These are phyloP conservation scores for Phthorimaea operculella DNA, from an alignment of 1,140 invertebrate genomes.

Conservation along the genomic window DNA sequence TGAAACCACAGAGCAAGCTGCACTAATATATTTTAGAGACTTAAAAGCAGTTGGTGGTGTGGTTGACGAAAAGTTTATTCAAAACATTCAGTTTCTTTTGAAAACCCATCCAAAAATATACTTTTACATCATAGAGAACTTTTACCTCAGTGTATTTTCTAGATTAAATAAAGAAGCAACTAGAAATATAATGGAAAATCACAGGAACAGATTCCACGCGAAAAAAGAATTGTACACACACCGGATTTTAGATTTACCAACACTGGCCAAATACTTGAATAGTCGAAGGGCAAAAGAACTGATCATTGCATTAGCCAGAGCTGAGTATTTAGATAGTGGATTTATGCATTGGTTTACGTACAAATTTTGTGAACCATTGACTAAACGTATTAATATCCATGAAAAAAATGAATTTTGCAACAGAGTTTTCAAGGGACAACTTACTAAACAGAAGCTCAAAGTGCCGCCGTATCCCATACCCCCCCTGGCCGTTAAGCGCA, in stretches of 20 bases:
- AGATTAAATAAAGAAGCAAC: constrained; percentile 20
- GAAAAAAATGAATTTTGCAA: constrained; percentile 34
- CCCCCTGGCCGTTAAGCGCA: constrained; percentile 6
- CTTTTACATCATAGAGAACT: constrained; percentile 33
- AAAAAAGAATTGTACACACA: constrained; percentile 38
- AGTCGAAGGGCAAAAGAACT: constrained; percentile 29
- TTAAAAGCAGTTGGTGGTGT: too few relatives aligned
- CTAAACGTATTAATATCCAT: constrained; percentile 28
- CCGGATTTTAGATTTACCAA: constrained; percentile 27
- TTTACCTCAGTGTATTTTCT: constrained; percentile 13
- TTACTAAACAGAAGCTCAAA: constrained; percentile 21
- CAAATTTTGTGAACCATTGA: constrained; percentile 35
- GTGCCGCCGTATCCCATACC: constrained; percentile 17
- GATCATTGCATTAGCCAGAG: constrained; percentile 27
- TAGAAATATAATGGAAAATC: constrained; percentile 28
- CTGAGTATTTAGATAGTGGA: constrained; percentile 23
- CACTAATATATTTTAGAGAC: constrained; percentile 23
- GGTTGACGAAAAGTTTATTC: constrained; percentile 23
- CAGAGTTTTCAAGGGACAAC: constrained; percentile 33
- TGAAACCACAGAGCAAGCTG: constrained; percentile 25
- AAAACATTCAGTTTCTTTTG: constrained; percentile 29
- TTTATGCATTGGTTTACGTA: constrained; percentile 26
- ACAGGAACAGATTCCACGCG: constrained; percentile 24
- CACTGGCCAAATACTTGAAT: constrained; percentile 24
- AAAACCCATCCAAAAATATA: constrained; percentile 30